phyloP scores from a whole-genome alignment of 2,888 invertebrate species.

The Apodemia mormo region DNA sequence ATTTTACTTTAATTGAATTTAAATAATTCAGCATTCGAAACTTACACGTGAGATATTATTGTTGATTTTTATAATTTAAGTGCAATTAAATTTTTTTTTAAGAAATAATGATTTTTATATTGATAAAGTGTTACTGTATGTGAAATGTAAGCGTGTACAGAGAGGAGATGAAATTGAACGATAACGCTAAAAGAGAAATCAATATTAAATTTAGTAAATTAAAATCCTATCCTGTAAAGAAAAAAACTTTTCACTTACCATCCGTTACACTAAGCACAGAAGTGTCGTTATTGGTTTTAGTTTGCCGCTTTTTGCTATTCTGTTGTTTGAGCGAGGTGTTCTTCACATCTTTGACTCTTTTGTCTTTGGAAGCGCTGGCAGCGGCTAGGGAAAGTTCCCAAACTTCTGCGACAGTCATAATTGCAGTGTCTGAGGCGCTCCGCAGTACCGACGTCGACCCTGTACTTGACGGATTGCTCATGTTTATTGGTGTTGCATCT shows the following conservation, averaged over 20 bases:
- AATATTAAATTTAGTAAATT: too few relatives aligned
- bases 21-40: too few relatives aligned
- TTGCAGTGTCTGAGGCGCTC: constrained; percentile 88
- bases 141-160: too few relatives aligned
- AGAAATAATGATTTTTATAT: too few relatives aligned
- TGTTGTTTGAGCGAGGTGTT: constrained; percentile 80
- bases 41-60: too few relatives aligned
- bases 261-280: constrained; percentile 54
- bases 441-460: constrained; percentile 80
- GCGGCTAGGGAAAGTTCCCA: constrained; percentile 92
- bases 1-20: too few relatives aligned
- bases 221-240: too few relatives aligned
- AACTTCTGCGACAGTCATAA: constrained; percentile 91
- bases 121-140: too few relatives aligned
- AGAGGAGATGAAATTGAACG: too few relatives aligned
- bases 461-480: constrained; percentile 49
- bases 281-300: constrained; percentile 52
- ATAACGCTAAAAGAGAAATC: too few relatives aligned
- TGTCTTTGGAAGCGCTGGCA: constrained; percentile 93
- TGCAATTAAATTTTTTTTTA: too few relatives aligned
- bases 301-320: constrained; percentile 61
- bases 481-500: constrained; percentile 48
- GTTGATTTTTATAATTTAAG: too few relatives aligned
- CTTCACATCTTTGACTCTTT: constrained; percentile 91
- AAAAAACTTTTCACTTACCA: constrained; percentile 44